Evolutionary conservation across 1,140 invertebrate species (phyloP).

Genomic region (Drosophila neocordata): DNA sequence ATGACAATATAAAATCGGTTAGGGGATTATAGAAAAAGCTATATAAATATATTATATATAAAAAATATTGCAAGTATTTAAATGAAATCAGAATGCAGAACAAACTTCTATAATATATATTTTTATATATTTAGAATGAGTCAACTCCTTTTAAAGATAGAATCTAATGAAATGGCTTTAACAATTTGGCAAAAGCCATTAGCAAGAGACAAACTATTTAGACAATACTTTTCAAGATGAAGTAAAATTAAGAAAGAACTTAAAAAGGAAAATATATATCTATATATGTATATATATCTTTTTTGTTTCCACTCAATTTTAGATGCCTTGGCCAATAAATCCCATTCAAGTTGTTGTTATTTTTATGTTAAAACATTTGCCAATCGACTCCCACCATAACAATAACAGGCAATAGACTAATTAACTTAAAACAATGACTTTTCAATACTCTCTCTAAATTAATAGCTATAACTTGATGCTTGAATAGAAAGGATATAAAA

Average conservation of each 20-base stretch:
- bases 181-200: no score
- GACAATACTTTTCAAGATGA: not conserved
- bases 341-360: slow-evolving; percentile 9
- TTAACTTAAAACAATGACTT: not conserved
- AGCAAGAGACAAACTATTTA: no score
- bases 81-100: no score
- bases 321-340: slow-evolving; percentile 14
- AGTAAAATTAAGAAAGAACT: not conserved
- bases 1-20: not conserved
- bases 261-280: not conserved
- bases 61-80: not conserved
- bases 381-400: slow-evolving; percentile 32
- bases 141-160: no score
- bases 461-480: no score
- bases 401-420: slow-evolving; percentile 22
- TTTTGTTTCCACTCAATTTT: slow-evolving; percentile 7
- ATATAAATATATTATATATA: no score
- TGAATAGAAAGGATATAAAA: no score
- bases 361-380: slow-evolving; percentile 27
- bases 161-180: no score
- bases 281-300: not conserved
- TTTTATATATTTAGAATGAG: no score
- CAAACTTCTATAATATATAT: no score
- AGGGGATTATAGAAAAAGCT: not conserved
- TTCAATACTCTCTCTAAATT: no score